Evolutionary conservation across 1,140 invertebrate species (phyloP), one percentile per base, ranked within the genome.

Genomic region (Trichogramma pretiosum): DNA sequence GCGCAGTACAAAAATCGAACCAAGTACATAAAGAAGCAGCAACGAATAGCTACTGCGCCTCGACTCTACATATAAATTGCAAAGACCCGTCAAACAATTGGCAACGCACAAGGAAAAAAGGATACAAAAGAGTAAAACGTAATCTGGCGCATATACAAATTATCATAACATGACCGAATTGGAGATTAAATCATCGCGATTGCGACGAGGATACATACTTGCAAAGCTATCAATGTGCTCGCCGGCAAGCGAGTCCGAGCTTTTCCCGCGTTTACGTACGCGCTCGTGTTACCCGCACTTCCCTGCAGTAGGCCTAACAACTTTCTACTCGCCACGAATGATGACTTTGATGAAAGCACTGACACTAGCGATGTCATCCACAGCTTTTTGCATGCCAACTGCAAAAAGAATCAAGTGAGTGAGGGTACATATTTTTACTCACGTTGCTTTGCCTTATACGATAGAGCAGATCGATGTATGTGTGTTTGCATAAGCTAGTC

Each of bases 311-410:
- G n/a, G n/a, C n/a, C n/a, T n/a, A n/a, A n/a, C n/a, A n/a, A n/a
- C n/a, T n/a, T n/a, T n/a, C 35, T 50, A 45, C 14, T 39, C 34
- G 17, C 36, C 42, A 35, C 30, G 14, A 36, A 8, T 5, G 35
- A 41, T 42, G 45, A 16, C 28, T 47, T 39, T 39, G 45, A 40
- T 36, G 44, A 36, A 50, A 46, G 23, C 23, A 46, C 49, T 30
- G 43, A 36, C 22, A 46, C 24, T 46, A 51, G 32, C 16, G 44
- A 46, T 32, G 49, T 42, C 39, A 37, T 37, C 49, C 49, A 51
- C 49, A 51, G 44, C 38, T 46, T 51, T 51, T 51, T 51, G 34
- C 49, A 51, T 51, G 44, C 43, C 49, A 46, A 46, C 49, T 51
- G 44, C 21, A 51, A 50, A 40, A 3, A 9, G 11, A 18, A 16